Conservation (phyloP, 2,113 vertebrate genomes). For the Heterocephalus glaber region DNA sequence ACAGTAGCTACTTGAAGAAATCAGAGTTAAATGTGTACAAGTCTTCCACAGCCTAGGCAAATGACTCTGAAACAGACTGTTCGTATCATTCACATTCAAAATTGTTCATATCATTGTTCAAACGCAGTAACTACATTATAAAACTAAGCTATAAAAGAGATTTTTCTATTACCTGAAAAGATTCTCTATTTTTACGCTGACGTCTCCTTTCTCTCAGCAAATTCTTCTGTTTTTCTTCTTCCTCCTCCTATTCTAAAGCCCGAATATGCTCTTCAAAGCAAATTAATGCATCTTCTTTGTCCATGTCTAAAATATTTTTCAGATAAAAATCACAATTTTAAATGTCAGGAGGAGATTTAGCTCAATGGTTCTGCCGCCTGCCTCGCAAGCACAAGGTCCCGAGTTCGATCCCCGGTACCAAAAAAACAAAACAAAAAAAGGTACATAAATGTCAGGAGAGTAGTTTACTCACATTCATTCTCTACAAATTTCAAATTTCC, state of each 20-base stretch:
- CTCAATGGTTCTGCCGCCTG: too few species aligned
- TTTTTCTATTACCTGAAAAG: constrained; percentile 92
- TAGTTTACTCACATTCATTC: neutral
- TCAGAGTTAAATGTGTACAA: neutral
- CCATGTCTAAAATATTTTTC: constrained; percentile 92
- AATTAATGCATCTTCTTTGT: constrained; percentile 98
- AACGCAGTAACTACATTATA: neutral
- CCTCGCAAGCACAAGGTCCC: too few species aligned
- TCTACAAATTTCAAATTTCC: constrained; percentile 18
- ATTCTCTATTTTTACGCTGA: constrained; percentile 97
- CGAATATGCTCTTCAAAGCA: constrained; percentile 99
- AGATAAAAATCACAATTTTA: neutral
- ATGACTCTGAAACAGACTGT: neutral
- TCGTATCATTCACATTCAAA: neutral
- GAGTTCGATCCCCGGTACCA: too few species aligned
- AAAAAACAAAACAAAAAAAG: too few species aligned
- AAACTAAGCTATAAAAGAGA: neutral
- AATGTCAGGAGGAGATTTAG: neutral
- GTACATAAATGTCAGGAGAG: too few species aligned
- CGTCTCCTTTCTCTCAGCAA: constrained; percentile 95
- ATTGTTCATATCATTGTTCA: neutral
- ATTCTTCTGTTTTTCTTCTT: constrained; percentile 98
- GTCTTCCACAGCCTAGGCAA: neutral
- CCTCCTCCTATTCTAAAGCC: constrained; percentile 97
- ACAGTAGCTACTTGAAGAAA: neutral